Conservation (phyloP, 92 coral and sea anemone species). For the Epizoanthus rinbou region DNA sequence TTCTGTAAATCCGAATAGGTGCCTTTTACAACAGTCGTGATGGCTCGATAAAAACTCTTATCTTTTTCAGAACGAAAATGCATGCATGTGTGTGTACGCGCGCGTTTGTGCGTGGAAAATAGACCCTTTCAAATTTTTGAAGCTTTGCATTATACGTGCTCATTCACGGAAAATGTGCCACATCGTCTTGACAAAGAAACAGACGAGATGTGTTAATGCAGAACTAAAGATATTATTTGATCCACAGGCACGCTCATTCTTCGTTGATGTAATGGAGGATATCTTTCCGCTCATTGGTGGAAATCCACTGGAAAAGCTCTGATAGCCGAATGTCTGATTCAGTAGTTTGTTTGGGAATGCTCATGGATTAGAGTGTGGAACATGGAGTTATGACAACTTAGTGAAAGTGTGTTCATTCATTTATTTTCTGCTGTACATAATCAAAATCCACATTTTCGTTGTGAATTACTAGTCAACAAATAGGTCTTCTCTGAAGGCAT, state of each 20-base stretch:
- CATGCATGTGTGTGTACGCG: too few species aligned
- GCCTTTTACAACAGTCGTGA: too few species aligned
- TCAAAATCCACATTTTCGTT: neutral
- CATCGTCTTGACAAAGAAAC: neutral
- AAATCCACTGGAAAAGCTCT: constrained; percentile 57
- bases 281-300: constrained; percentile 69
- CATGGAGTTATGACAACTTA: too few species aligned
- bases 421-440: neutral
- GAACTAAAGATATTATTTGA: neutral
- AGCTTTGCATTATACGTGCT: neutral
- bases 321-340: neutral
- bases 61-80: too few species aligned
- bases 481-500: too few species aligned
- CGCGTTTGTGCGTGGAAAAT: too few species aligned
- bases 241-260: constrained; percentile 56
- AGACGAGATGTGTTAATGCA: neutral
- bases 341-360: too few species aligned
- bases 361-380: too few species aligned
- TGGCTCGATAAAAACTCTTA: too few species aligned
- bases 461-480: neutral
- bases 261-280: constrained; percentile 54
- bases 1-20: too few species aligned
- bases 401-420: too few species aligned
- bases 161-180: neutral
- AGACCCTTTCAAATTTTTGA: too few species aligned